Conservation (phyloP, 1,140 invertebrate species). For the Achatina immaculata region DNA sequence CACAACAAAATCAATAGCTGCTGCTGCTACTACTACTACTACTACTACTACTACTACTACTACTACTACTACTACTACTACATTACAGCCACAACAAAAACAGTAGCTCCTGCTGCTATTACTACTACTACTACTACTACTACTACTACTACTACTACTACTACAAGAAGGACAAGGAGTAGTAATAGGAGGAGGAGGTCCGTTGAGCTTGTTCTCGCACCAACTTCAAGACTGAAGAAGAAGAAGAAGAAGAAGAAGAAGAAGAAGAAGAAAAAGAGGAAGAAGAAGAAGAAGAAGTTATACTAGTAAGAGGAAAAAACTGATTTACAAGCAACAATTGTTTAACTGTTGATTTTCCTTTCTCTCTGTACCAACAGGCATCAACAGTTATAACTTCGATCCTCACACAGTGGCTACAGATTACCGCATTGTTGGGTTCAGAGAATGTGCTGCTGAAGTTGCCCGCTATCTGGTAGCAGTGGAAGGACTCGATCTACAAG, state of each 20-base stretch:
- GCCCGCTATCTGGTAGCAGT: conserved; percentile 91
- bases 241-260: no score
- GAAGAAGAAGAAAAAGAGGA: no score
- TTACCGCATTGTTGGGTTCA: conserved; percentile 94
- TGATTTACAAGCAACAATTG: no score
- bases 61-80: conserved; percentile 13
- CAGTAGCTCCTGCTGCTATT: neutral
- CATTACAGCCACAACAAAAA: neutral
- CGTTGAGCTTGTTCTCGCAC: no score
- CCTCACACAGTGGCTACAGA: conserved; percentile 86
- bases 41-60: conserved; percentile 26
- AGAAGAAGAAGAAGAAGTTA: no score
- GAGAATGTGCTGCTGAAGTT: conserved; percentile 95
- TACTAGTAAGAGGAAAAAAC: no score
- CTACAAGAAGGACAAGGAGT: no score
- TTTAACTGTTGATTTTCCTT: no score
- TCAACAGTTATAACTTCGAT: conserved; percentile 67
- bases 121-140: neutral
- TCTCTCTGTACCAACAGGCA: conserved; percentile 48
- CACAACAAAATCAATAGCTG: neutral
- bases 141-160: conserved; percentile 1
- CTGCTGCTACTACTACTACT: conserved; percentile 18
- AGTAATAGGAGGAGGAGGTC: no score
- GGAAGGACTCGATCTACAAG: conserved; percentile 96
- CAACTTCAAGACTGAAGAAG: no score